These are phyloP conservation scores for Dolichomitus sp. DNA, from an alignment of 2,888 invertebrate species.

Conservation along the genomic window DNA sequence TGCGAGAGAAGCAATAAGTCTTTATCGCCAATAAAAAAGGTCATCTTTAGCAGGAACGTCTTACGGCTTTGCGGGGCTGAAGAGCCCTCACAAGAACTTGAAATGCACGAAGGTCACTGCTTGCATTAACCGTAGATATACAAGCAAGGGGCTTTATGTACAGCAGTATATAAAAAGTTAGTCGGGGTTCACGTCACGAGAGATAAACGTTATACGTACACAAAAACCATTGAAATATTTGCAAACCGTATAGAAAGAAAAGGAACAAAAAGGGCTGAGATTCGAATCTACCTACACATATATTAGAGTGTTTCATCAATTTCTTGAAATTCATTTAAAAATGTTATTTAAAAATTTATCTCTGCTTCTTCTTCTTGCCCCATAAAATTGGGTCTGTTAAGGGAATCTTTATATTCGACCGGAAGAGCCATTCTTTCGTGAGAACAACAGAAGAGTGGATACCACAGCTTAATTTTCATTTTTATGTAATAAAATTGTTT, in stretches of 20 bases:
- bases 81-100: conserved; percentile 8
- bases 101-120: conserved; percentile 3
- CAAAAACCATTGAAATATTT: not conserved
- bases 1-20: conserved; percentile 14
- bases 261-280: not conserved
- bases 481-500: no score
- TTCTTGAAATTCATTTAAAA: no score
- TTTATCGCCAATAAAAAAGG: conserved; percentile 28
- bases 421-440: no score
- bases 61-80: not conserved
- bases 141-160: not conserved
- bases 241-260: not conserved
- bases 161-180: conserved; percentile 3
- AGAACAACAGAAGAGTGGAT: no score
- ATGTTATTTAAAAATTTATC: no score
- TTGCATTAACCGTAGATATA: conserved; percentile 7
- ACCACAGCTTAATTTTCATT: no score
- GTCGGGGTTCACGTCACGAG: conserved; percentile 1
- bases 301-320: no score
- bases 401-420: no score
- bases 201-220: conserved; percentile 15
- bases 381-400: no score
- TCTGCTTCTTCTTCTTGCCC: no score
- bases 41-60: not conserved
- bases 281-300: not conserved